Base-by-base conservation (phyloP, 1,140 invertebrate genomes). In the Teleopsis dalmanni region DNA sequence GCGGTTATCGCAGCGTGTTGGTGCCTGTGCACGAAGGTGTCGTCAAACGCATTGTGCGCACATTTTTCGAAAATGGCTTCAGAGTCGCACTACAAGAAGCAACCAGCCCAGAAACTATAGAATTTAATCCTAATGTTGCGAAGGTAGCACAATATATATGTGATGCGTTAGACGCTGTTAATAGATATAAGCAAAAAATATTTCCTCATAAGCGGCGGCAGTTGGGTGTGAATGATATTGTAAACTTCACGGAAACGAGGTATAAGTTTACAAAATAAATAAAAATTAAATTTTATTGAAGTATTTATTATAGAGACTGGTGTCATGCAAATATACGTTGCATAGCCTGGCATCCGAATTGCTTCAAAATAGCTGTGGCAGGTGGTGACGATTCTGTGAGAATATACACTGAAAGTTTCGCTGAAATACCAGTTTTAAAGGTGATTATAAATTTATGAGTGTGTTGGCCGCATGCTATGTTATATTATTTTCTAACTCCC, bases 291-390 rank as follows among this genome's bases (percentile, higher is more conserved):
- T n/a, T n/a, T n/a, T n/a, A n/a, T n/a, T n/a, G n/a, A n/a, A n/a
- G n/a, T n/a, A n/a, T n/a, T n/a, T n/a, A n/a, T n/a, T n/a, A n/a
- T n/a, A n/a, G n/a, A 50, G 75, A 79, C 40, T 85, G 81, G 80
- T 57, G 65, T 27, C 73, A 63, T 56, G 76, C 75, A 18, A 72
- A 81, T 58, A 75, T 88, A 1, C 78, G 84, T 54, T 85, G 76
- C 58, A 72, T 91, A 36, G 78, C 83, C 1, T 95, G 91, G 92
- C 91, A 96, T 77, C 85, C 85, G 0, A 81, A 90, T 62, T 80
- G 78, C 33, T 78, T 80, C 1, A 88, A 88, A 62, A 75, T 94
- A 52, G 91, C 91, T 14, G 76, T 95, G 11, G 88, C 83, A 1
- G 81, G 87, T 3, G 73, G 78, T 16, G 90, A 95, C 72, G 90